Conservation (phyloP, 2,797 vertebrate species). For the Psittacula derbiana region DNA sequence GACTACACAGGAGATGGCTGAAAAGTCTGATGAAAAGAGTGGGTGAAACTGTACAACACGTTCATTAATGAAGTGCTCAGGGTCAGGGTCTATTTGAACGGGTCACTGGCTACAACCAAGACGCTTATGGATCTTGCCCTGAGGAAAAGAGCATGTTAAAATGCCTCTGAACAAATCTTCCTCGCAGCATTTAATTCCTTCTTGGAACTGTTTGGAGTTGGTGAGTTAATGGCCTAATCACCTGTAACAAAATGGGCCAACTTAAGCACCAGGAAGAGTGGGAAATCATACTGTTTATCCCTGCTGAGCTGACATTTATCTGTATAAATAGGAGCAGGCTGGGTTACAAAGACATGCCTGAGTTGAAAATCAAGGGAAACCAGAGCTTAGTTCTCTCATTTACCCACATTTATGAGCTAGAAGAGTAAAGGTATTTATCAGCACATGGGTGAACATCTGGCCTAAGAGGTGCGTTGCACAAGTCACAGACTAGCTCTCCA, state of each 20-base stretch:
- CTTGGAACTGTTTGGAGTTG: conserved; percentile 6
- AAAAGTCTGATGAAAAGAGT: not conserved
- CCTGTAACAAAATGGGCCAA: not conserved
- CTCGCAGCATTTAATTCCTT: conserved; percentile 7
- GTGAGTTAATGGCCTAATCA: conserved; percentile 10
- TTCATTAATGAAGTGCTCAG: not conserved
- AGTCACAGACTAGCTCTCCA: not conserved
- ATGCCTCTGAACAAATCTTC: not conserved
- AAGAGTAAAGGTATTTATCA: not conserved
- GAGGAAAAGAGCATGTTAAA: not conserved
- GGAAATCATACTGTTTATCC: not conserved
- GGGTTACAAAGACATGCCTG: not conserved
- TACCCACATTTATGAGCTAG: not conserved
- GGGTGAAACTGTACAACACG: not conserved
- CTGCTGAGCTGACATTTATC: conserved; percentile 19
- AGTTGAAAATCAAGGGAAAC: not conserved
- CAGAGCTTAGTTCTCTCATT: not conserved
- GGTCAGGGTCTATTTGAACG: conserved; percentile 1
- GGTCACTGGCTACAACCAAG: not conserved
- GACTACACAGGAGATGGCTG: not conserved
- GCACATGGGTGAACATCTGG: not conserved
- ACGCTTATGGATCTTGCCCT: not conserved
- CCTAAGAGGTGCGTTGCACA: not conserved
- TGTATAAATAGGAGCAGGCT: not conserved
- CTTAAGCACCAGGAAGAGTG: conserved; percentile 3